These are phyloP conservation scores for Cerastoderma edule DNA, from an alignment of 2,888 invertebrate genomes.

Conservation along the genomic window DNA sequence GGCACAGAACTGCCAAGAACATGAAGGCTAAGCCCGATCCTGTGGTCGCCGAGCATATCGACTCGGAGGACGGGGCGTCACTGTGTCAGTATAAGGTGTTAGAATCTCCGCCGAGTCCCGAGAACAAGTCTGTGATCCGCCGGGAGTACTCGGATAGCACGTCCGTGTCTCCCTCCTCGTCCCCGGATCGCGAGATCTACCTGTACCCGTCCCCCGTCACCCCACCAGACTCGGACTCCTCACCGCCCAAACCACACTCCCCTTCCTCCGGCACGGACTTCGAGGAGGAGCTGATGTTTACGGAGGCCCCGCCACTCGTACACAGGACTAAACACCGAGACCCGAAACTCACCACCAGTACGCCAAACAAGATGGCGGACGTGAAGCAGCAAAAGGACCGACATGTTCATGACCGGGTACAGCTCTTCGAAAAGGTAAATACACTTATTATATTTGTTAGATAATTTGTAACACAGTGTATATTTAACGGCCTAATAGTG, in stretches of 20 bases:
- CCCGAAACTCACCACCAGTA: neutral
- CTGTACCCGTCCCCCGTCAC: conserved; percentile 81
- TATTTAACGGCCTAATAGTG: too few species aligned
- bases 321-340: conserved; percentile 19
- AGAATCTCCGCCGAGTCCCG: conserved; percentile 81
- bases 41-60: conserved; percentile 73
- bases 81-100: conserved; percentile 80
- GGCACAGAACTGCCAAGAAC: conserved; percentile 72
- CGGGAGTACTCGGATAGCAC: conserved; percentile 79
- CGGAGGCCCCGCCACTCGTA: conserved; percentile 35
- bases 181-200: conserved; percentile 77
- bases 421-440: conserved; percentile 24
- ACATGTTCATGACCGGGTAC: conserved; percentile 13
- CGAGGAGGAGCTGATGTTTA: conserved; percentile 64
- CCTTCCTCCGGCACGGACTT: conserved; percentile 79
- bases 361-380: neutral
- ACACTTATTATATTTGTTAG: too few species aligned
- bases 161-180: conserved; percentile 77
- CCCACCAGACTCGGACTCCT: conserved; percentile 80
- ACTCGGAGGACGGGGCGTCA: conserved; percentile 73
- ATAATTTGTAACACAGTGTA: too few species aligned
- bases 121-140: conserved; percentile 72
- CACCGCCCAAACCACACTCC: conserved; percentile 81
- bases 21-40: conserved; percentile 78
- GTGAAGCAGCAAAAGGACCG: neutral